Conservation (phyloP, 2,888 invertebrate genomes). For the Ochropacha duplaris region DNA sequence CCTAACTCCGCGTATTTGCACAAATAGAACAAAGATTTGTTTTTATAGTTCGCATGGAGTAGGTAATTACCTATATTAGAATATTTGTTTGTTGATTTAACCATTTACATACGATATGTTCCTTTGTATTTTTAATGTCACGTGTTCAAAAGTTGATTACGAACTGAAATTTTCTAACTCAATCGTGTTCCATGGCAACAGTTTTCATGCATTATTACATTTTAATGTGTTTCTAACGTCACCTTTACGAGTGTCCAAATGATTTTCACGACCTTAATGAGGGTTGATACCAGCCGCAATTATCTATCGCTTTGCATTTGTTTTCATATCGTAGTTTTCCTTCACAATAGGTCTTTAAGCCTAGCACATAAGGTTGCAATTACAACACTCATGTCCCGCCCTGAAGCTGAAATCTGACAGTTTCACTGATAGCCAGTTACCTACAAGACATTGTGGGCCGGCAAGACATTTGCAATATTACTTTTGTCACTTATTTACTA, state of each 20-base stretch:
- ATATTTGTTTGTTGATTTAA: too few species aligned
- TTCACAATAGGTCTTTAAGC: neutral
- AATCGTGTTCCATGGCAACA: neutral
- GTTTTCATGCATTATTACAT: conserved; percentile 19
- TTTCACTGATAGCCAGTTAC: too few species aligned
- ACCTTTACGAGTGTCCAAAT: conserved; percentile 11
- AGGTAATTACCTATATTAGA: too few species aligned
- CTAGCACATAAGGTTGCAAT: too few species aligned
- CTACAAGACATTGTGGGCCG: too few species aligned
- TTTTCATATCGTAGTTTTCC: neutral
- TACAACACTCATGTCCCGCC: too few species aligned
- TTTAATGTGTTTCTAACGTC: conserved; percentile 32
- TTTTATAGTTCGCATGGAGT: neutral
- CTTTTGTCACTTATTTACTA: too few species aligned
- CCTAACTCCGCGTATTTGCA: neutral
- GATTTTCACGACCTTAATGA: conserved; percentile 26
- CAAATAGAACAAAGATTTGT: neutral
- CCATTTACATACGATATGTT: too few species aligned
- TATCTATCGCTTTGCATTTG: neutral
- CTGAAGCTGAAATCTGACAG: too few species aligned
- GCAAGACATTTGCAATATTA: too few species aligned
- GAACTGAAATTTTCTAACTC: neutral
- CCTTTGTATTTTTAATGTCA: too few species aligned
- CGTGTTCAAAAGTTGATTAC: neutral
- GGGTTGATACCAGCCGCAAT: conserved; percentile 9